These are phyloP conservation scores for Morbakka virulenta DNA, from an alignment of 30 jellyfish, hydroid and myxozoan genomes.

Conservation along the genomic window DNA sequence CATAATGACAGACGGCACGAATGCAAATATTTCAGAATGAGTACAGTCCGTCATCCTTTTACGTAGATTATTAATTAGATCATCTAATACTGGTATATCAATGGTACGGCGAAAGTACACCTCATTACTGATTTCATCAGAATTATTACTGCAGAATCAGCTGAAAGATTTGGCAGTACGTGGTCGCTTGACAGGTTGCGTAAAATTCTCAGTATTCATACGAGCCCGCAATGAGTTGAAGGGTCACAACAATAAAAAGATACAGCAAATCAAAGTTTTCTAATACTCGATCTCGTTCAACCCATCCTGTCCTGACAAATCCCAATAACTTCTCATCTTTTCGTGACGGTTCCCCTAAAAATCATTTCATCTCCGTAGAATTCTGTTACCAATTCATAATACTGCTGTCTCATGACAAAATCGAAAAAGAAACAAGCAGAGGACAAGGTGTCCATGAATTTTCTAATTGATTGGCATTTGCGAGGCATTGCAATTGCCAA, in stretches of 20 bases:
- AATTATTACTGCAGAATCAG: no score
- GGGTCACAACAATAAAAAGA: constrained; percentile 35
- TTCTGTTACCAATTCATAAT: constrained; percentile 5
- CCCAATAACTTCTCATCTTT: constrained; percentile 9
- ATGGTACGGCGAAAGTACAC: no score
- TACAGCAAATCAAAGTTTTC: background rate
- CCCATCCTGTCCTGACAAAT: constrained; percentile 41
- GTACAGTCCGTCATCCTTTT: no score
- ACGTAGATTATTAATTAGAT: no score
- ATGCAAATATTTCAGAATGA: no score
- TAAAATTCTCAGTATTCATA: constrained; percentile 23
- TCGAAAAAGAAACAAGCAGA: constrained; percentile 34
- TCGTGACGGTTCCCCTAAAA: constrained; percentile 20
- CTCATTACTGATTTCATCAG: no score
- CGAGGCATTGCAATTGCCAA: constrained; percentile 35
- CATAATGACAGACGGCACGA: no score
- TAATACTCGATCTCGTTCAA: constrained; percentile 42
- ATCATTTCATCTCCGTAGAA: constrained; percentile 21
- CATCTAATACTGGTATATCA: no score
- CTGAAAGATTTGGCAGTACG: no score
- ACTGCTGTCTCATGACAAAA: constrained; percentile 26
- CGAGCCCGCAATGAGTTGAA: constrained; percentile 31
- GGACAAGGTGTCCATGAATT: no score
- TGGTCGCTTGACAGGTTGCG: background rate
- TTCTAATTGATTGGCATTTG: constrained; percentile 13